Percentiles rank a stretch among this genome's conserved stretches.
These are phyloP conservation scores for Syngnathus acus DNA, from an alignment of 2,797 vertebrate genomes.

Conservation along the genomic window DNA sequence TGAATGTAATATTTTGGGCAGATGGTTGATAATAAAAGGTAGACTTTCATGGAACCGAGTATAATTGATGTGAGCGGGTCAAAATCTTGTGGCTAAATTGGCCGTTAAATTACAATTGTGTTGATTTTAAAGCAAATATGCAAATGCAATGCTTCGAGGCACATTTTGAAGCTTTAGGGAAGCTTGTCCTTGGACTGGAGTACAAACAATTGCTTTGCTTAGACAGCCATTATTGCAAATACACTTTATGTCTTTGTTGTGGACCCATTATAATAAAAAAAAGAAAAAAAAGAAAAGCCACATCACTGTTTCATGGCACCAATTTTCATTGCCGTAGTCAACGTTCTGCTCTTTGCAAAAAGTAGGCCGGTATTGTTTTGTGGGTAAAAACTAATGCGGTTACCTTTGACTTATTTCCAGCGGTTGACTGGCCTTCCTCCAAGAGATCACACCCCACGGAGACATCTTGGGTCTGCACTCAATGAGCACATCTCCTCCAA, in stretches of 20 bases:
- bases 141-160: not conserved
- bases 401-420: conserved; percentile 85
- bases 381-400: conserved; percentile 7
- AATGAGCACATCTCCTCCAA: conserved; percentile 85
- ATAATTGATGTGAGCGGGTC: not conserved
- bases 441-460: conserved; percentile 85
- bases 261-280: no score
- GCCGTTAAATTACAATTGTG: not conserved
- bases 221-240: no score
- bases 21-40: not conserved
- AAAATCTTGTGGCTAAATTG: not conserved
- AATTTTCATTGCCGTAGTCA: not conserved
- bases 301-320: not conserved
- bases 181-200: not conserved
- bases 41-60: not conserved
- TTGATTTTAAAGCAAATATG: not conserved
- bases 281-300: no score
- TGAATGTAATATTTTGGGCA: not conserved
- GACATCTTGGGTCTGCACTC: conserved; percentile 96
- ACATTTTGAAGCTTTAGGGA: not conserved
- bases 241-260: no score
- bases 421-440: conserved; percentile 85
- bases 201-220: not conserved
- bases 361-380: not conserved
- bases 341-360: not conserved